Conservation (phyloP, 2,797 vertebrate genomes). For the Diceros bicornis region DNA sequence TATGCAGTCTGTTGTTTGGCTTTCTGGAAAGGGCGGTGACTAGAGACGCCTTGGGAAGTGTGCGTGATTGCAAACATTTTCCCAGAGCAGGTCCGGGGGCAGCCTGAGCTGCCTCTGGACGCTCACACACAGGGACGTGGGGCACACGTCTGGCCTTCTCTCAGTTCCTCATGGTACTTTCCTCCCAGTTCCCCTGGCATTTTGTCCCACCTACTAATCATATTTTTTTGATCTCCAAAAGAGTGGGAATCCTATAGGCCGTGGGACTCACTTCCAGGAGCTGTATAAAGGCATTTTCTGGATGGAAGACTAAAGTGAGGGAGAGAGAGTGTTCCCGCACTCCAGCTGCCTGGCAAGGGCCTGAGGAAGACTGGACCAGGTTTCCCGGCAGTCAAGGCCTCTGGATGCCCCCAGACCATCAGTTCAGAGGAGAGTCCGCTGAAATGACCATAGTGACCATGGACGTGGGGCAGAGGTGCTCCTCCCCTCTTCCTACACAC, state of each 20-base stretch:
- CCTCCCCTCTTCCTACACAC: background rate
- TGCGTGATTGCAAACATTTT: rapidly evolving
- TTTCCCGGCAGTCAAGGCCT: rapidly evolving
- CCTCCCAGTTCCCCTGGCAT: background rate
- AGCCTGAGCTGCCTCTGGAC: rapidly evolving
- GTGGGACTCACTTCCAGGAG: background rate
- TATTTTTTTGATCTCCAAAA: background rate
- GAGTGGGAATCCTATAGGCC: background rate
- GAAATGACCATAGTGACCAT: rapidly evolving
- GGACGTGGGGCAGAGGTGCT: too few relatives aligned
- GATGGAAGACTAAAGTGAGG: background rate
- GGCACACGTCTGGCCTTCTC: background rate
- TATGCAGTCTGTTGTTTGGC: background rate
- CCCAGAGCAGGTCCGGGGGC: rapidly evolving
- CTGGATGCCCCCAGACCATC: rapidly evolving
- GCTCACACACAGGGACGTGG: background rate
- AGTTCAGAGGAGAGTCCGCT: rapidly evolving
- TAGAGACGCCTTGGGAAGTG: rapidly evolving
- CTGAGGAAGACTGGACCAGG: background rate
- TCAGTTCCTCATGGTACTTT: background rate
- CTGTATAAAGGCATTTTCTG: rapidly evolving
- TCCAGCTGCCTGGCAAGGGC: background rate
- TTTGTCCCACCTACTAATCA: background rate
- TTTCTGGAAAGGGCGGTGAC: background rate
- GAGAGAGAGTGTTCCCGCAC: background rate